These are phyloP conservation scores for Callosobruchus maculatus DNA, from an alignment of 2,888 invertebrate species.

Conservation along the genomic window DNA sequence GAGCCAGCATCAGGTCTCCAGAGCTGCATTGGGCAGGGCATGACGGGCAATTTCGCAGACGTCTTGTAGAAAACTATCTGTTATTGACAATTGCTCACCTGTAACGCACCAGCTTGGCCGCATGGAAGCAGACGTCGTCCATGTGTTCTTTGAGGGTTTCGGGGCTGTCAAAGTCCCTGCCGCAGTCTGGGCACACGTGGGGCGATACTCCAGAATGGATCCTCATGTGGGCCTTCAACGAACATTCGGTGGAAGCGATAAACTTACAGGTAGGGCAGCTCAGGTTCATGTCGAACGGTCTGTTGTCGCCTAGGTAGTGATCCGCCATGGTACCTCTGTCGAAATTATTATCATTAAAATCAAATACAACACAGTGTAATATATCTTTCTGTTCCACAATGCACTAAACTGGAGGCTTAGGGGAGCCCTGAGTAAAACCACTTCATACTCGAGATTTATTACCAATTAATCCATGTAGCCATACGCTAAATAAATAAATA, in stretches of 20 bases:
- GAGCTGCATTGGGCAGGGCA: too few species aligned
- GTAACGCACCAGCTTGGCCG: constrained; percentile 40
- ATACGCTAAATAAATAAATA: too few species aligned
- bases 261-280: constrained; percentile 39
- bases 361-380: too few species aligned
- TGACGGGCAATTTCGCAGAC: too few species aligned
- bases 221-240: constrained; percentile 55
- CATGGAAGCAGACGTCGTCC: constrained; percentile 51
- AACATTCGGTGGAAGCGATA: constrained; percentile 52
- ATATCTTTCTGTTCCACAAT: too few species aligned
- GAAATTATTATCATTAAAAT: too few species aligned
- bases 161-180: constrained; percentile 49
- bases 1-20: too few species aligned
- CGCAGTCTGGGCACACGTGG: constrained; percentile 68
- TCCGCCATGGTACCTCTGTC: constrained; percentile 19
- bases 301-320: constrained; percentile 38
- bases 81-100: constrained; percentile 11
- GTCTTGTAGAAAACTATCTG: too few species aligned
- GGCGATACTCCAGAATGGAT: constrained; percentile 58
- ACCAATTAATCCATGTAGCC: too few species aligned
- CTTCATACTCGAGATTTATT: too few species aligned
- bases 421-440: too few species aligned
- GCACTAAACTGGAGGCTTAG: too few species aligned
- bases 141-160: constrained; percentile 54
- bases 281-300: constrained; percentile 31